Percentiles rank a stretch among this genome's conserved stretches.
Conservation (phyloP, 2,797 vertebrate genomes). For the Gymnoscopelus braueri region DNA sequence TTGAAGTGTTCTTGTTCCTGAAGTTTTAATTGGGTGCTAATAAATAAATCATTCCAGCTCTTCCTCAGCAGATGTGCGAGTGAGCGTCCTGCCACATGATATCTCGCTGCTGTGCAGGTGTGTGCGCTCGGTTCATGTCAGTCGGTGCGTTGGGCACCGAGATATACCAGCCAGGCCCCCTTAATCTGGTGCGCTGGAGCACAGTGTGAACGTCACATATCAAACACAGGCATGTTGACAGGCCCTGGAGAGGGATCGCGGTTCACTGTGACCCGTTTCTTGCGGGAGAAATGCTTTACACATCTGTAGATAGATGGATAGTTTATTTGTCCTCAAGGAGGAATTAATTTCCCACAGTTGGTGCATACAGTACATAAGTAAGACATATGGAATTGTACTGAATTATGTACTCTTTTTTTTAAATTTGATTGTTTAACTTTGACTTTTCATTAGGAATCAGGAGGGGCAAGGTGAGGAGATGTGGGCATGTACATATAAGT, state of each 20-base stretch:
- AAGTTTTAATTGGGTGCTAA: slow-evolving; percentile 85
- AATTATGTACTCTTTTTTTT: too few species aligned
- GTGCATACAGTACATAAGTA: too few species aligned
- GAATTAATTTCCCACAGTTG: too few species aligned
- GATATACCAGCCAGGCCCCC: slow-evolving; percentile 62
- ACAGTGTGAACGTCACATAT: slow-evolving; percentile 58
- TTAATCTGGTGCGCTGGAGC: slow-evolving; percentile 66
- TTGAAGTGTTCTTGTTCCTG: slow-evolving; percentile 83
- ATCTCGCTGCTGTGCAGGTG: slow-evolving; percentile 72
- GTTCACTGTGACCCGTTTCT: slow-evolving; percentile 62
- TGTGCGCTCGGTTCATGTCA: slow-evolving; percentile 69
- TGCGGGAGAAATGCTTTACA: slow-evolving; percentile 32
- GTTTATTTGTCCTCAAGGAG: too few species aligned
- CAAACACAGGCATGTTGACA: slow-evolving; percentile 61
- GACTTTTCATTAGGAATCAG: too few species aligned
- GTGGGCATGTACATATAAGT: too few species aligned
- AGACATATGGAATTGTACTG: too few species aligned
- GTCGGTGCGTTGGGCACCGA: slow-evolving; percentile 58
- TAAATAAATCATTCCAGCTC: slow-evolving; percentile 82
- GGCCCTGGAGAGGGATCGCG: slow-evolving; percentile 59
- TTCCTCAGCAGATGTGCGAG: slow-evolving; percentile 83
- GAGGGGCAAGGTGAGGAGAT: too few species aligned
- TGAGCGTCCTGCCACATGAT: slow-evolving; percentile 73
- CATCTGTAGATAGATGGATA: slow-evolving; percentile 28
- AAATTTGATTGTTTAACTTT: too few species aligned